phyloP scores from a whole-genome alignment of 2,888 invertebrate species.

The Cephonodes hylas region DNA sequence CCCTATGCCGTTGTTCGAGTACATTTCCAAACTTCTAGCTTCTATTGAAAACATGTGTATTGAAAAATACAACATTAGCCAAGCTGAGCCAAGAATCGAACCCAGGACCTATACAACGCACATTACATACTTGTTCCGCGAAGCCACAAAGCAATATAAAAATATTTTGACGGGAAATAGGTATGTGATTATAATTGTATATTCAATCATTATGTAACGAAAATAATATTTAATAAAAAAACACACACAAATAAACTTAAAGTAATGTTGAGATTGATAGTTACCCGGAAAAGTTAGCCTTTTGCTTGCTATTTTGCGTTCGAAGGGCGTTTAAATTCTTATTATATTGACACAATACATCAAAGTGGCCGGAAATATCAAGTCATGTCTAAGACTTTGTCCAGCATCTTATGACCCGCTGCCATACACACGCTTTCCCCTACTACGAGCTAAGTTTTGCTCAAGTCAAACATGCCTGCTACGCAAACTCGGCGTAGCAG shows the following conservation, averaged over 20 bases:
- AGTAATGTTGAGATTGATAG: neutral
- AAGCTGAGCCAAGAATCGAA: too few relatives aligned
- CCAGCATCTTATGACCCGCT: slow-evolving; percentile 8
- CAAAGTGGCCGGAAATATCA: slow-evolving; percentile 44
- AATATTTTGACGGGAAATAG: too few relatives aligned
- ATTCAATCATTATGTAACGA: too few relatives aligned
- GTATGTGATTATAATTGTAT: too few relatives aligned
- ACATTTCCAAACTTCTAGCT: too few relatives aligned
- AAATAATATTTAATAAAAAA: neutral
- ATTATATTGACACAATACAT: slow-evolving; percentile 19
- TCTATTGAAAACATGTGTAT: too few relatives aligned
- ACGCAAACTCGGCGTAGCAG: neutral
- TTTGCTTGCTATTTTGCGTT: neutral
- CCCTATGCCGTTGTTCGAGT: too few relatives aligned
- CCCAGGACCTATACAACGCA: too few relatives aligned
- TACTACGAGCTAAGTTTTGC: neutral
- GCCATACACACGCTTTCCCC: slow-evolving; percentile 2
- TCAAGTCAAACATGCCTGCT: neutral
- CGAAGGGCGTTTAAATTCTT: neutral
- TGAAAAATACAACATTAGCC: too few relatives aligned
- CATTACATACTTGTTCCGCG: too few relatives aligned
- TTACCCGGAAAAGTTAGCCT: neutral
- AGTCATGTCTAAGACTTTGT: slow-evolving; percentile 32
- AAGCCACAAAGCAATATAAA: too few relatives aligned
- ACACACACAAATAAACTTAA: neutral